Conservation (phyloP, 2,888 invertebrate species). For the Drosophila infuscata region DNA sequence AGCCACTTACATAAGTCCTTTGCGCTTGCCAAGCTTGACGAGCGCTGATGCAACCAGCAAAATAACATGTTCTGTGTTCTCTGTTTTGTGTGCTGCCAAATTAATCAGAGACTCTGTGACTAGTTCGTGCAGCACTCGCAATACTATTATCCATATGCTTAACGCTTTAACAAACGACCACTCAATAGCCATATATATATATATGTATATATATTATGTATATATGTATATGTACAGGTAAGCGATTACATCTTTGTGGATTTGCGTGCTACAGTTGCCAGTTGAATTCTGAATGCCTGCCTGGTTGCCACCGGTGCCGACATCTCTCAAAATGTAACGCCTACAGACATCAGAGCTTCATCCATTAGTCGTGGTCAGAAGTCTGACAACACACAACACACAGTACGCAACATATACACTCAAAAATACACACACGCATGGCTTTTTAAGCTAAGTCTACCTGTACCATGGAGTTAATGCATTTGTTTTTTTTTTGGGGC, state of each 20-base stretch:
- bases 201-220: neutral
- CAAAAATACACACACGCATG: slow-evolving; percentile 20
- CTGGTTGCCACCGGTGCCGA: slow-evolving; percentile 22
- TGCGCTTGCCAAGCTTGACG: slow-evolving; percentile 40
- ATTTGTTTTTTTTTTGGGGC: neutral
- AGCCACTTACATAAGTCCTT: slow-evolving; percentile 44
- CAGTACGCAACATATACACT: neutral
- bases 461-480: neutral
- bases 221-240: neutral
- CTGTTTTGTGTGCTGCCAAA: slow-evolving; percentile 20
- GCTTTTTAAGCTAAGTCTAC: slow-evolving; percentile 8
- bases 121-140: slow-evolving; percentile 25
- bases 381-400: slow-evolving; percentile 21
- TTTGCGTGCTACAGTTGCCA: slow-evolving; percentile 40
- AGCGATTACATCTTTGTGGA: slow-evolving; percentile 35
- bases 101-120: slow-evolving; percentile 49
- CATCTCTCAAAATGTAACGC: slow-evolving; percentile 34
- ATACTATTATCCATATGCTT: slow-evolving; percentile 49
- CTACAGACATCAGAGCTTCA: slow-evolving; percentile 33
- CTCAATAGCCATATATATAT: slow-evolving; percentile 9
- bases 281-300: slow-evolving; percentile 15
- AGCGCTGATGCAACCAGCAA: slow-evolving; percentile 20
- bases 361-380: slow-evolving; percentile 59
- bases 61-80: slow-evolving; percentile 24
- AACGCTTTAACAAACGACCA: slow-evolving; percentile 19